Percentiles rank a stretch among this genome's conserved stretches.
These are phyloP conservation scores for Apistogramma diplotaenia DNA, from an alignment of 2,113 vertebrate genomes.

Conservation along the genomic window DNA sequence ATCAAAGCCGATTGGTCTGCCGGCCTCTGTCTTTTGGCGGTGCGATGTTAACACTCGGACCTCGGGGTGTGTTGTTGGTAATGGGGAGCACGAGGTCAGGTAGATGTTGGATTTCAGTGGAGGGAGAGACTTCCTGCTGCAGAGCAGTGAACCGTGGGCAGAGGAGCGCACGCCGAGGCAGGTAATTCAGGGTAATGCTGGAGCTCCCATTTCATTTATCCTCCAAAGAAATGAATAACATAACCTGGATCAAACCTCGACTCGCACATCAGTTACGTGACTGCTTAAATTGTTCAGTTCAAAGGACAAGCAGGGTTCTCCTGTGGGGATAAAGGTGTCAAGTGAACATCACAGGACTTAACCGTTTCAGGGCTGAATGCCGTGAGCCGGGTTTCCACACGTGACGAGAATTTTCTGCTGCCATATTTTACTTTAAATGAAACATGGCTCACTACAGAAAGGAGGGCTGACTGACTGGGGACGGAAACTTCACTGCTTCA, in stretches of 20 bases:
- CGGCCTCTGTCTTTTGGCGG: conserved; percentile 32
- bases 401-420: not conserved
- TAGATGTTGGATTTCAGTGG: conserved; percentile 31
- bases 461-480: not conserved
- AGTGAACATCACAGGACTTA: not conserved
- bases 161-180: not conserved
- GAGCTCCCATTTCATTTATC: conserved; percentile 18
- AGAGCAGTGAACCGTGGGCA: conserved; percentile 18
- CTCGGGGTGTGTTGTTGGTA: conserved; percentile 50
- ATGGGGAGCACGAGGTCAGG: conserved; percentile 57
- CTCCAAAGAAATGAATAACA: not conserved
- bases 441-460: not conserved
- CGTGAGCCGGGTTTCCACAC: not conserved
- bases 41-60: conserved; percentile 47
- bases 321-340: conserved; percentile 18
- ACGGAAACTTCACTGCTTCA: not conserved
- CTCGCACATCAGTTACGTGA: not conserved
- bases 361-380: not conserved
- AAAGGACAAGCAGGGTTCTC: conserved; percentile 11
- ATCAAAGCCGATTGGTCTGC: conserved; percentile 52
- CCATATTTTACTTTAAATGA: not conserved
- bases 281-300: conserved; percentile 29
- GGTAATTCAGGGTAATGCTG: conserved; percentile 13
- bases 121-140: not conserved
- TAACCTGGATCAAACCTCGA: conserved; percentile 24